Evolutionary conservation across 92 coral and sea anemone genomes (phyloP), one percentile per base, ranked within the genome.

Genomic region (Actinernus sp.): DNA sequence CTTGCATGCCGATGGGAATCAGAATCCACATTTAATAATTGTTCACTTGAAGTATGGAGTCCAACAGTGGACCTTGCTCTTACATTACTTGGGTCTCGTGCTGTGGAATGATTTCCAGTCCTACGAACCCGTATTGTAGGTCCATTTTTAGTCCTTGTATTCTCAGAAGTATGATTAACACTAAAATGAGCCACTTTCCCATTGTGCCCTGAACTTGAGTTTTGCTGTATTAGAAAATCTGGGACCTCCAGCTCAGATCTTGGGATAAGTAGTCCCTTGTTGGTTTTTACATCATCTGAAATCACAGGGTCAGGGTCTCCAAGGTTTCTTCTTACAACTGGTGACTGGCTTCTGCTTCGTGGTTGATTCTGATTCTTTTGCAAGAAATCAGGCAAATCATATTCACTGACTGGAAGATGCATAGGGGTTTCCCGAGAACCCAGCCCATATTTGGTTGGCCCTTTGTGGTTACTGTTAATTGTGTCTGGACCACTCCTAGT

Each of bases 371-470:
- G 91, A 7, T 69, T 73, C 51, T 73, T 77, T 52, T 79, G 83
- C 44, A 90, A 59, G 69, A 90, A 90, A 24, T 61, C 88, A 25
- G 97, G 97, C 20, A 90, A 58, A 19, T 90, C 97, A 44, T 74
- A 85, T 49, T 86, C 97, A 30, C 81, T 88, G 28, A 76, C 29
- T 7, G 96, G 85, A 46, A 80, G 68, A 58, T 79, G 85, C 9
- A 63, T 9, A 23, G 52, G 10, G 5, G 14, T 34, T 6, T 34
- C 14, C 41, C 41, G 53, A 10, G 58, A 34, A 14, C 78, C 59
- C 50, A 44, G n/a, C 43, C 63, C 40, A 31, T 13, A 17, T 24
- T 24, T 56, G 63, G 63, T 27, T 28, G 63, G 34, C 28, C 63
- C 84, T 38, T 60, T 54, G 31, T 58, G 62, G 32, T 52, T 74